Base-by-base conservation (phyloP, 2,888 invertebrate species). In the Lycocerus yunnanus region DNA sequence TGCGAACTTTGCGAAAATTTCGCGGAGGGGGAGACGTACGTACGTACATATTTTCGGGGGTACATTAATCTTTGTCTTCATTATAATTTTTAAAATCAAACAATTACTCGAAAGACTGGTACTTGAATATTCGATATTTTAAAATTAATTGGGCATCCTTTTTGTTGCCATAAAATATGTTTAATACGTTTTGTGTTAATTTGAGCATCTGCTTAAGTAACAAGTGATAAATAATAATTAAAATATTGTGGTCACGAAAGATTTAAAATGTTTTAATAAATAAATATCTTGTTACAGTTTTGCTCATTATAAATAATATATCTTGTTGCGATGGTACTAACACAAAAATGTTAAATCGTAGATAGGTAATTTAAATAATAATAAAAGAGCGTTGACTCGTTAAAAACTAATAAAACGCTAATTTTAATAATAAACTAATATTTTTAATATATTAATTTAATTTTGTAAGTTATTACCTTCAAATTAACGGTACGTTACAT, bases 281-380 rank as follows among this genome's bases (percentile, higher is more conserved):
- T 63, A 63, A 63, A 20, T 63, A 63, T 63, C 61, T 63, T 63
- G 61, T 63, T 63, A 63, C 61, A 63, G 15, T 18, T 63, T 18
- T 63, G 15, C 18, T 63, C 61, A 63, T 63, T 63, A 63, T 18
- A 63, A 63, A 61, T 61, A 24, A 10, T 60, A 63, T 18, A 18
- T n/a, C 61, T n/a, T 63, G 61, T 15, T 13, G 61, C 20, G n/a
- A 20, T n/a, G 18, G 10, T 63, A 63, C n/a, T 9, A 18, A 18
- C 13, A 18, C 20, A n/a, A 63, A 63, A 63, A 63, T 63, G n/a
- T n/a, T 63, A 13, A 18, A 63, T 63, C n/a, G 61, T 63, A 18
- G 6, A 18, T 63, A 18, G 6, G 13, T 63, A 63, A 63, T 63
- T 63, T 63, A 63, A 18, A 63, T 43, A 63, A 63, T 63, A 63